Evolutionary conservation across 2,113 vertebrate species (phyloP).

Genomic region (Lanius collurio): DNA sequence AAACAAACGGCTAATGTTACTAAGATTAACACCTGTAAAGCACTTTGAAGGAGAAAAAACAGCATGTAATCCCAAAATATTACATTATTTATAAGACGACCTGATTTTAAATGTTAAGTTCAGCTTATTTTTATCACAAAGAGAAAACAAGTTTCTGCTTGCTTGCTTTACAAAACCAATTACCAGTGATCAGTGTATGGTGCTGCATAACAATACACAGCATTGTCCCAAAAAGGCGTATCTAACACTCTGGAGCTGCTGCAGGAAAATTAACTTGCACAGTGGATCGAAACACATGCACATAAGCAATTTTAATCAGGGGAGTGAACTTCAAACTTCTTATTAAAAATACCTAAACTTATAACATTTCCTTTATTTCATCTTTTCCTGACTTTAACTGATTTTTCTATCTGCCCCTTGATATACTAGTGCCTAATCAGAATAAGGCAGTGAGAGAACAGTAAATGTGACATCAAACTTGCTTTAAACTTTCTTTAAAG

Average conservation of each 20-base stretch:
- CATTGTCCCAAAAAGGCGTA: slow-evolving; percentile 8
- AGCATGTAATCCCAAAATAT: not conserved
- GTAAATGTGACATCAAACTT: not conserved
- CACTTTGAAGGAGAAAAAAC: slow-evolving; percentile 37
- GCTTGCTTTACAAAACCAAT: slow-evolving; percentile 63
- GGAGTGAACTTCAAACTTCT: not conserved
- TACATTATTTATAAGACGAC: slow-evolving; percentile 62
- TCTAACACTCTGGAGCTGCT: not conserved
- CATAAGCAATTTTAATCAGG: slow-evolving; percentile 24
- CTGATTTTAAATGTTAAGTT: slow-evolving; percentile 62
- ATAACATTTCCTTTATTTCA: not conserved
- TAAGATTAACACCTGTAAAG: slow-evolving; percentile 48
- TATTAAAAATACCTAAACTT: not conserved
- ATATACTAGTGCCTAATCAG: not conserved
- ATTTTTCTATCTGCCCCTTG: not conserved
- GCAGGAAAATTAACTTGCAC: slow-evolving; percentile 30
- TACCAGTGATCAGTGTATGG: slow-evolving; percentile 45
- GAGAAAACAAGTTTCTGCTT: slow-evolving; percentile 49
- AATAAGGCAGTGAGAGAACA: not conserved
- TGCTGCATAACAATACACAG: slow-evolving; percentile 46
- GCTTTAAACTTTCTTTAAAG: slow-evolving; percentile 12
- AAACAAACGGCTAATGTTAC: not conserved
- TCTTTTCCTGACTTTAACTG: not conserved
- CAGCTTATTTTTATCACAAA: slow-evolving; percentile 64
- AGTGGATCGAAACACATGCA: not conserved